These are phyloP conservation scores for Drosophila lacertosa DNA, from an alignment of 1,140 invertebrate species.

Conservation along the genomic window DNA sequence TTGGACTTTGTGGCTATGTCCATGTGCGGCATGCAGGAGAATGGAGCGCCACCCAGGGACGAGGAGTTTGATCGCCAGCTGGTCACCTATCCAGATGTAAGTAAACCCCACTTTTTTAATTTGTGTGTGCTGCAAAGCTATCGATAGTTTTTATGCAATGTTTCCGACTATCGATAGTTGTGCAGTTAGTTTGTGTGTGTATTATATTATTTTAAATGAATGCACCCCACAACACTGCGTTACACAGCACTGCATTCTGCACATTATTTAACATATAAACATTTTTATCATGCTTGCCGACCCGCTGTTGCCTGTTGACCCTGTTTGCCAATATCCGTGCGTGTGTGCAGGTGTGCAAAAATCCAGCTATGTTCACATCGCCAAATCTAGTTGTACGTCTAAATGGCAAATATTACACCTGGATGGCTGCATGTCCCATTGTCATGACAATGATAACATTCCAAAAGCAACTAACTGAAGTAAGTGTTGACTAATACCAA, in stretches of 20 bases:
- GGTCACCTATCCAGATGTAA: constrained; percentile 85
- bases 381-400: constrained; percentile 95
- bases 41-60: constrained; percentile 86
- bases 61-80: constrained; percentile 90
- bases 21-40: constrained; percentile 90
- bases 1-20: constrained; percentile 89
- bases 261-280: constrained; percentile 20
- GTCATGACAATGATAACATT: constrained; percentile 93
- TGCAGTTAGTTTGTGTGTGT: constrained; percentile 31
- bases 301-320: constrained; percentile 36
- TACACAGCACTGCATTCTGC: constrained; percentile 49
- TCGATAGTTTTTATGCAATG: constrained; percentile 6
- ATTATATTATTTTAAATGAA: constrained; percentile 3
- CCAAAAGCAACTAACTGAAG: constrained; percentile 88
- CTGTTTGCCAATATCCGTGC: constrained; percentile 13
- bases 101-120: constrained; percentile 26
- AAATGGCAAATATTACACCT: constrained; percentile 94
- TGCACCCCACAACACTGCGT: constrained; percentile 51
- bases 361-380: constrained; percentile 91
- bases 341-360: constrained; percentile 88
- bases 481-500: constrained; percentile 58
- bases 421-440: constrained; percentile 94
- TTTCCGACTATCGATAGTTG: constrained; percentile 7
- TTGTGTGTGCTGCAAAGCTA: background rate
- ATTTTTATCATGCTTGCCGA: constrained; percentile 34